A percentile compares a stretch with the other conserved stretches of the same genome.
Evolutionary conservation across 2,113 vertebrate genomes (phyloP).

Genomic region (Hemibagrus wyckioides): DNA sequence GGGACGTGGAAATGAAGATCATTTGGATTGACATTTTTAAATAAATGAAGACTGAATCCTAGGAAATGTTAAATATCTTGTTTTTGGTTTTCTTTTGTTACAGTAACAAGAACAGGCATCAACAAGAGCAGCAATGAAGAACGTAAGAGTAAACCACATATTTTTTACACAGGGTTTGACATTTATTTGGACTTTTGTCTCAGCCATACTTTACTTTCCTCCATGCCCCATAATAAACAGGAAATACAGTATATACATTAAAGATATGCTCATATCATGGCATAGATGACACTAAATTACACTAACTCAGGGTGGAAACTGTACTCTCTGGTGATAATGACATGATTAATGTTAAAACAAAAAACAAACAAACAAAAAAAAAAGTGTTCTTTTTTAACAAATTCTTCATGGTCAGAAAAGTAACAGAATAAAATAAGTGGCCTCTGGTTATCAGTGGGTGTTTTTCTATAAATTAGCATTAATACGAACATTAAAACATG

Average conservation of each 20-base stretch:
- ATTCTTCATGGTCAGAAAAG: conserved; percentile 60
- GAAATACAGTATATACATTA: conserved; percentile 64
- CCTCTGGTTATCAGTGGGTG: conserved; percentile 42
- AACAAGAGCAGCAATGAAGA: neutral
- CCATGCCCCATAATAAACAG: conserved; percentile 70
- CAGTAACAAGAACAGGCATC: neutral
- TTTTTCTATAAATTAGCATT: conserved; percentile 66
- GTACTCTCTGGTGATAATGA: conserved; percentile 55
- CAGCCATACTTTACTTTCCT: conserved; percentile 73
- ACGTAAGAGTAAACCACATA: neutral
- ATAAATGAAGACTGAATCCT: conserved; percentile 45
- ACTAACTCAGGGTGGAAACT: conserved; percentile 52
- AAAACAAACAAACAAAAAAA: conserved; percentile 59
- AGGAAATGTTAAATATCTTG: neutral
- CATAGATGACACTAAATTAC: conserved; percentile 48
- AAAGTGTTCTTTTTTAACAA: conserved; percentile 56
- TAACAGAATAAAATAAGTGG: conserved; percentile 27
- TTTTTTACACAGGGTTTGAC: conserved; percentile 58
- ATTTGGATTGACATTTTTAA: conserved; percentile 71
- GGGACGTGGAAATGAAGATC: conserved; percentile 46
- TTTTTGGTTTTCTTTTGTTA: neutral
- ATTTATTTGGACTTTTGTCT: conserved; percentile 76
- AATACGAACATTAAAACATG: conserved; percentile 56
- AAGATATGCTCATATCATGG: conserved; percentile 63
- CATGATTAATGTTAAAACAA: conserved; percentile 55